These are phyloP conservation scores for Theocolax elegans DNA, from an alignment of 1,140 invertebrate genomes.

Conservation along the genomic window DNA sequence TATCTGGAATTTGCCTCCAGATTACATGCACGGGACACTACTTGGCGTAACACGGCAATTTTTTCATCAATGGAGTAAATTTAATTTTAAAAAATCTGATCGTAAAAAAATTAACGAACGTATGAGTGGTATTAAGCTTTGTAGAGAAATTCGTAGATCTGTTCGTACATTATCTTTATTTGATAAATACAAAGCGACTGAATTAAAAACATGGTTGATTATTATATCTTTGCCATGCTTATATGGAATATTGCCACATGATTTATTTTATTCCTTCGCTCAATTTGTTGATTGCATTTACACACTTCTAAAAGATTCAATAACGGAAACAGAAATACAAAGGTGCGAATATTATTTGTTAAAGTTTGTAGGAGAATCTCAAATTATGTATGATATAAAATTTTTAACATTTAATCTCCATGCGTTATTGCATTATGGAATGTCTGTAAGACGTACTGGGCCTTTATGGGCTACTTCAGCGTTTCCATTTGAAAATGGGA, in stretches of 20 bases:
- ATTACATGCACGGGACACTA: too few species aligned
- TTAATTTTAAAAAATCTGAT: too few species aligned
- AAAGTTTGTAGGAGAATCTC: slow-evolving; percentile 27
- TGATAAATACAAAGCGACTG: not conserved
- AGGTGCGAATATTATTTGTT: slow-evolving; percentile 31
- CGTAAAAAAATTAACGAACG: too few species aligned
- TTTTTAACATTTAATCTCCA: slow-evolving; percentile 33
- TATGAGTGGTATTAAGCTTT: too few species aligned
- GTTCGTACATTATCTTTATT: too few species aligned
- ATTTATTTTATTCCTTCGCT: slow-evolving; percentile 4
- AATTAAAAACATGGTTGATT: slow-evolving; percentile 6
- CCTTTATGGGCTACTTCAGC: slow-evolving; percentile 27
- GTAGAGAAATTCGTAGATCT: too few species aligned
- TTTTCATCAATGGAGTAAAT: too few species aligned
- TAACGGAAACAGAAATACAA: slow-evolving; percentile 5
- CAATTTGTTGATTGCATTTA: too few species aligned
- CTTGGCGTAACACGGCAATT: too few species aligned
- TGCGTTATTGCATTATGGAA: slow-evolving; percentile 12
- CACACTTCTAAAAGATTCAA: slow-evolving; percentile 9
- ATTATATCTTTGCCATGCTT: slow-evolving; percentile 26
- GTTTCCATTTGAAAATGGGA: slow-evolving; percentile 31
- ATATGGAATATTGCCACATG: slow-evolving; percentile 1
- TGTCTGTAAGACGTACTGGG: slow-evolving; percentile 18
- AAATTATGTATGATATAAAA: slow-evolving; percentile 22
- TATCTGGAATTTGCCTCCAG: too few species aligned